phyloP scores from a whole-genome alignment of 2,113 vertebrate genomes.

The Ranitomeya imitator region DNA sequence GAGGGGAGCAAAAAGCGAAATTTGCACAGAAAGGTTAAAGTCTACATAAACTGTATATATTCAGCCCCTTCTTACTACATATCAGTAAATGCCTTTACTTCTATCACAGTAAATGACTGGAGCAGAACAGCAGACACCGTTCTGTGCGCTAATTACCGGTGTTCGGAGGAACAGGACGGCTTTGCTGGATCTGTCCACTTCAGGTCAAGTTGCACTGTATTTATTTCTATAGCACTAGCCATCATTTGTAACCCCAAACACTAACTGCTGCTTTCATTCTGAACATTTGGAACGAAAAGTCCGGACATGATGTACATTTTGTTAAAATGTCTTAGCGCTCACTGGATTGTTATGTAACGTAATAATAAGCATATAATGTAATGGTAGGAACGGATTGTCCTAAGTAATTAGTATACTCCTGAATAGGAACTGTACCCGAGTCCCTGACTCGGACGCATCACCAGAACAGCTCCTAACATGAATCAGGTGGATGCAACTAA shows the following conservation, averaged over 20 bases:
- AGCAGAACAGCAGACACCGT: background rate
- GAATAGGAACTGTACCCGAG: background rate
- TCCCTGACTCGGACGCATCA: background rate
- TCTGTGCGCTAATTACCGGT: background rate
- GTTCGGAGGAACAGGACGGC: too few relatives aligned
- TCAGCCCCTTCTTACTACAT: conserved; percentile 8
- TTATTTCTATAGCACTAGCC: conserved; percentile 33
- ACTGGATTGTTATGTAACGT: background rate
- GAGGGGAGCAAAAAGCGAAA: background rate
- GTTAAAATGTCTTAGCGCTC: background rate
- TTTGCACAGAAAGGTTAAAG: conserved; percentile 42
- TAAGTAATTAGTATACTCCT: background rate
- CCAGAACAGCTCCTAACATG: background rate
- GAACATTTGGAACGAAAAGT: conserved; percentile 7
- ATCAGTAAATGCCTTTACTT: background rate
- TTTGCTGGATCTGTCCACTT: background rate
- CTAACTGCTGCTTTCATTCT: conserved; percentile 38
- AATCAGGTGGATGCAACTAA: background rate
- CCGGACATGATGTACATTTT: conserved; percentile 39
- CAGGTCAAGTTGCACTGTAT: conserved; percentile 37
- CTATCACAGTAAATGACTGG: background rate
- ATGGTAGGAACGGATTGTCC: background rate
- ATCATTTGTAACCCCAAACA: conserved; percentile 16
- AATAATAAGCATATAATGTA: background rate
- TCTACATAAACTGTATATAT: conserved; percentile 25